phyloP scores from a whole-genome alignment of 2,113 vertebrate genomes.

The Bagarius yarrelli region DNA sequence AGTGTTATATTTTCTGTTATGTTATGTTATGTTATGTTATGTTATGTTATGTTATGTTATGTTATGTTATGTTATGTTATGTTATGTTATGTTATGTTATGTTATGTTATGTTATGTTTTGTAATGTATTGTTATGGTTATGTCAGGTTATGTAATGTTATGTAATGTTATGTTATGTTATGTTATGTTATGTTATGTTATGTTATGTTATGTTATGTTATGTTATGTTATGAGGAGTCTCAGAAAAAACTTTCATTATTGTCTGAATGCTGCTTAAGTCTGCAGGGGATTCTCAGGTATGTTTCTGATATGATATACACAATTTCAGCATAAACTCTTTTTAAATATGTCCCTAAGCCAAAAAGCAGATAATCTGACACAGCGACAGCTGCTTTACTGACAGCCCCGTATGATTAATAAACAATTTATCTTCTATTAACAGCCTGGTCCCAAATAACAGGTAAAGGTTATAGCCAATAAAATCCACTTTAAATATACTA shows the following conservation, averaged over 20 bases:
- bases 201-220: background rate
- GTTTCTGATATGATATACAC: background rate
- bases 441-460: background rate
- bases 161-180: too few relatives aligned
- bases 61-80: too few relatives aligned
- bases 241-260: background rate
- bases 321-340: background rate
- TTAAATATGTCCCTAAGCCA: background rate
- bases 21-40: background rate
- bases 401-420: slow-evolving; percentile 14
- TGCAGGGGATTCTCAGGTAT: background rate
- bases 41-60: too few relatives aligned
- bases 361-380: background rate
- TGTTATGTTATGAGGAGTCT: background rate
- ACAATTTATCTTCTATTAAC: slow-evolving; percentile 17
- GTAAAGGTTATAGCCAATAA: slow-evolving; percentile 18
- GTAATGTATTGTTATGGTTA: too few relatives aligned
- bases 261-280: too few relatives aligned
- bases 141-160: too few relatives aligned
- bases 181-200: background rate
- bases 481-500: background rate
- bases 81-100: too few relatives aligned
- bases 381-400: slow-evolving; percentile 3
- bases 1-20: too few relatives aligned
- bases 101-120: too few relatives aligned